Conservation (phyloP, 2,888 invertebrate species). For the Pseudolycoriella hygida region DNA sequence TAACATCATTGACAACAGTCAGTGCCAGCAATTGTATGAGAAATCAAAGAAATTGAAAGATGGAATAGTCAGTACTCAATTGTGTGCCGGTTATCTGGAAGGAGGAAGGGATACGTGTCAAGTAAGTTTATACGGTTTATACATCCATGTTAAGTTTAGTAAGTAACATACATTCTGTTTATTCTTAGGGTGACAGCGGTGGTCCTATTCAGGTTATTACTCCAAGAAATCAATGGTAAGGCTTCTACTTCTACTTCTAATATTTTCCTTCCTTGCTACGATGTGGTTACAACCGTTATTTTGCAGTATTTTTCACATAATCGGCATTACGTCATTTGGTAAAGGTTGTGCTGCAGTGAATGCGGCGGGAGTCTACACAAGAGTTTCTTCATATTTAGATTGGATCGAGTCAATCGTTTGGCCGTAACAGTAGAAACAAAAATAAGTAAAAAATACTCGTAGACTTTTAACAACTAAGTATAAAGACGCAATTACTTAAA, state of each 20-base stretch:
- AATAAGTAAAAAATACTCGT: too few relatives aligned
- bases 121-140: too few relatives aligned
- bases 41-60: conserved; percentile 8
- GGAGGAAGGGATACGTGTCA: conserved; percentile 14
- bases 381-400: conserved; percentile 7
- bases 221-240: conserved; percentile 1
- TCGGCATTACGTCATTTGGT: conserved; percentile 14
- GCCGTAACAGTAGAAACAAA: background rate
- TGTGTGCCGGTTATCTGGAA: conserved; percentile 17
- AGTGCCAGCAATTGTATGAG: conserved; percentile 6
- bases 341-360: conserved; percentile 9
- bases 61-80: conserved; percentile 16
- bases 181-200: conserved; percentile 17
- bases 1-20: conserved; percentile 2
- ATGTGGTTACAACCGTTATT: too few relatives aligned
- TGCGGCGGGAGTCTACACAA: conserved; percentile 11
- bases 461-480: too few relatives aligned
- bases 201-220: conserved; percentile 11
- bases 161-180: background rate
- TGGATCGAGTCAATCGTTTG: conserved; percentile 6
- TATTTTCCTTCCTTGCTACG: too few relatives aligned
- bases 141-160: background rate
- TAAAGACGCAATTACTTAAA: too few relatives aligned
- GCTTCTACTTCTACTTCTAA: too few relatives aligned
- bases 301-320: conserved; percentile 10